These are phyloP conservation scores for Cephonodes hylas DNA, from an alignment of 2,888 invertebrate genomes.

Conservation along the genomic window DNA sequence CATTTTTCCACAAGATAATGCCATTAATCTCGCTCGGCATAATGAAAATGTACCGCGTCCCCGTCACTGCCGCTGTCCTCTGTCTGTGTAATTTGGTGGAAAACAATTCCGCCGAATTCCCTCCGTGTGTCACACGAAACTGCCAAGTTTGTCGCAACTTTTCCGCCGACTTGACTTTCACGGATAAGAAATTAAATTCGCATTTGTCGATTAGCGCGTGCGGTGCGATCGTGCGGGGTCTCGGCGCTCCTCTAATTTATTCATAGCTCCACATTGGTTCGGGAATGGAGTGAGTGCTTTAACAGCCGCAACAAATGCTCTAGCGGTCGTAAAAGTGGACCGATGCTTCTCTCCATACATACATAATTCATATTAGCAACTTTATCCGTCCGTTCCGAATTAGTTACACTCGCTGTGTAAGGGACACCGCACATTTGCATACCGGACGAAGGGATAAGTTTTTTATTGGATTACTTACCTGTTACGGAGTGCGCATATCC, in stretches of 20 bases:
- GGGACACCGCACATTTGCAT: constrained; percentile 50
- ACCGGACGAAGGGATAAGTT: constrained; percentile 42
- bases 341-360: constrained; percentile 32
- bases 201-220: constrained; percentile 22
- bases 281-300: constrained; percentile 34
- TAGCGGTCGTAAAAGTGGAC: constrained; percentile 38
- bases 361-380: constrained; percentile 56
- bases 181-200: constrained; percentile 51
- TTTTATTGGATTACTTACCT: constrained; percentile 48
- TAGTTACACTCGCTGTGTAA: constrained; percentile 38
- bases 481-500: constrained; percentile 29
- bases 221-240: background rate
- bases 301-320: constrained; percentile 31
- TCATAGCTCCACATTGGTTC: constrained; percentile 57
- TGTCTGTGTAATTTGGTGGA: constrained; percentile 47
- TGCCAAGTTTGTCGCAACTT: constrained; percentile 37
- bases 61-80: constrained; percentile 37
- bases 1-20: constrained; percentile 70
- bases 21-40: constrained; percentile 62
- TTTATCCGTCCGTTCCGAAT: constrained; percentile 41
- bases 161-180: constrained; percentile 32
- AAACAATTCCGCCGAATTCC: constrained; percentile 51
- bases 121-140: constrained; percentile 38
- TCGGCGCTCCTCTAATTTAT: constrained; percentile 44
- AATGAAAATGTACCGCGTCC: constrained; percentile 64